Evolutionary conservation across 2,797 vertebrate genomes (phyloP).

Genomic region (Lemur catta): DNA sequence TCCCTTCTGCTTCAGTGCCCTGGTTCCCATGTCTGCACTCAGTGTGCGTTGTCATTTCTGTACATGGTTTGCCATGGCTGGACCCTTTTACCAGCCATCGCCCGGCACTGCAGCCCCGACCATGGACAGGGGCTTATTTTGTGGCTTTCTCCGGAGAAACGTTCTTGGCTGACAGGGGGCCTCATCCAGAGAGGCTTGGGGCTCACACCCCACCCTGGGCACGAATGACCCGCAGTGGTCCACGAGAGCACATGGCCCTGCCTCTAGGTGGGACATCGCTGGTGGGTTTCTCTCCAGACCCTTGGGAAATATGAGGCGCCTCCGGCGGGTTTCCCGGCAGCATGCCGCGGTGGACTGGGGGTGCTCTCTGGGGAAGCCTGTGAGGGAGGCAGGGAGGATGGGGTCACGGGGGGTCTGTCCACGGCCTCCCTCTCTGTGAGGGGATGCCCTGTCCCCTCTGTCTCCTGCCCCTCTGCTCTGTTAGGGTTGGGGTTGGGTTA

Average conservation of each 20-base stretch:
- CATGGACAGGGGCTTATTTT: too few relatives aligned
- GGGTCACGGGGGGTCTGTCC: not conserved
- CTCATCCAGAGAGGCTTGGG: not conserved
- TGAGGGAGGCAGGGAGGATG: too few relatives aligned
- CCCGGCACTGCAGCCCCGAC: too few relatives aligned
- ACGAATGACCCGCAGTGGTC: not conserved
- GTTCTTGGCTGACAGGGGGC: not conserved
- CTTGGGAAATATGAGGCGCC: too few relatives aligned
- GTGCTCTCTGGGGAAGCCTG: too few relatives aligned
- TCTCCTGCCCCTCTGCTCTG: not conserved
- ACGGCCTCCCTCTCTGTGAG: not conserved
- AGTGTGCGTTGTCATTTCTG: fast-evolving
- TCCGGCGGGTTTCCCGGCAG: too few relatives aligned
- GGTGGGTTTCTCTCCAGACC: not conserved
- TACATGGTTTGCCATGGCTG: not conserved
- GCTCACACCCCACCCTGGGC: not conserved
- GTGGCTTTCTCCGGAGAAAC: not conserved
- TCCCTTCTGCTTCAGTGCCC: not conserved
- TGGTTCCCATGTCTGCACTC: not conserved
- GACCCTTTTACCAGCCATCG: too few relatives aligned
- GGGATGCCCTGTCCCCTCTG: not conserved
- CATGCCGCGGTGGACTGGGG: too few relatives aligned
- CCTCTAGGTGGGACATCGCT: too few relatives aligned
- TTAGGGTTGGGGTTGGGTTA: too few relatives aligned
- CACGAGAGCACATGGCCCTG: not conserved